A percentile compares a stretch with the other conserved stretches of the same genome.
Conservation (phyloP, 2,797 vertebrate species). For the Threskiornis aethiopicus region DNA sequence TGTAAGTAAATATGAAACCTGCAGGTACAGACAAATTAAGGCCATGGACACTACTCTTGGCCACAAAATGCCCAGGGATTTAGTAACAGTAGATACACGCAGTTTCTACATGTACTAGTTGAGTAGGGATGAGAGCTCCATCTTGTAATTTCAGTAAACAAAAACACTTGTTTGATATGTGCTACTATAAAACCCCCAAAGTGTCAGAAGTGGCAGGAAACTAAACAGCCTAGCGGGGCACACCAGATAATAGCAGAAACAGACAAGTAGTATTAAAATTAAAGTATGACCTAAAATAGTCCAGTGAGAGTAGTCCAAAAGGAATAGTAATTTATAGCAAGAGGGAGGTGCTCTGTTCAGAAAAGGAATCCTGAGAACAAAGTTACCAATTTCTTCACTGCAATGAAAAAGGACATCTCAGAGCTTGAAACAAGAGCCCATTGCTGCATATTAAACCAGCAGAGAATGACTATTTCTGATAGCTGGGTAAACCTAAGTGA, state of each 20-base stretch:
- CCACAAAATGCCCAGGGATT: background rate
- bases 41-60: background rate
- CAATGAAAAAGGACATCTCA: background rate
- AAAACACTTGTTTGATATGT: background rate
- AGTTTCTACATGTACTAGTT: background rate
- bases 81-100: background rate
- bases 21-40: background rate
- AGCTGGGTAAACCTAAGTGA: background rate
- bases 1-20: background rate
- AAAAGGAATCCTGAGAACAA: background rate
- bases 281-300: background rate
- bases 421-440: background rate
- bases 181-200: background rate
- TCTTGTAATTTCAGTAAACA: background rate
- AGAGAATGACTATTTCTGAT: background rate
- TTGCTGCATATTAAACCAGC: background rate
- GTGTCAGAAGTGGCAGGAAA: background rate
- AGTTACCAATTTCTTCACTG: background rate
- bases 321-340: background rate
- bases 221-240: background rate
- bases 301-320: background rate
- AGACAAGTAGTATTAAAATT: background rate
- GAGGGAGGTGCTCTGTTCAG: background rate
- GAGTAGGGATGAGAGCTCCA: background rate
- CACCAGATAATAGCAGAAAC: background rate